Percentiles rank a stretch among this genome's conserved stretches.
Evolutionary conservation across 2,797 vertebrate genomes (phyloP).

Genomic region (Crax fasciolata): DNA sequence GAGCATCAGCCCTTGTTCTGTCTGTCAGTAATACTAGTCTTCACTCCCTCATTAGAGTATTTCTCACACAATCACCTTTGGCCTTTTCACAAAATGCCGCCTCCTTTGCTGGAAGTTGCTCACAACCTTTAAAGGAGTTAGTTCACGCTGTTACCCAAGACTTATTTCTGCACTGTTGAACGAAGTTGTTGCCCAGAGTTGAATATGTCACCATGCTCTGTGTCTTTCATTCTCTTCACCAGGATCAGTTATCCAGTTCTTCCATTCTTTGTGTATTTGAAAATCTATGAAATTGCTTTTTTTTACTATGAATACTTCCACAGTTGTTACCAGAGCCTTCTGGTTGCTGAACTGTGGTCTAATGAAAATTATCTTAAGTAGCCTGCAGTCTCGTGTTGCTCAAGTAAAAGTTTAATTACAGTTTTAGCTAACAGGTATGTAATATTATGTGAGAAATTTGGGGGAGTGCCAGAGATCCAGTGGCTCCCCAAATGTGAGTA

Average conservation of each 20-base stretch:
- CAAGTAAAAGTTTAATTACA: neutral
- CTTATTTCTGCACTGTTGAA: neutral
- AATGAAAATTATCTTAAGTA: neutral
- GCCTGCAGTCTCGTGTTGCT: neutral
- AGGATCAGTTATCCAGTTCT: neutral
- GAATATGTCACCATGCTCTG: neutral
- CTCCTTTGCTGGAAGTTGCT: slow-evolving; percentile 5
- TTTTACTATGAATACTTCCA: neutral
- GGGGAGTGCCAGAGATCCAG: neutral
- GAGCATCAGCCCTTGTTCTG: neutral
- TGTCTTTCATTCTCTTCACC: neutral
- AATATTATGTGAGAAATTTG: neutral
- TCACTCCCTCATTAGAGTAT: slow-evolving; percentile 18
- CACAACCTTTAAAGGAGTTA: neutral
- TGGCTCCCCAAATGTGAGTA: neutral
- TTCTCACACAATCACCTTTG: slow-evolving; percentile 21
- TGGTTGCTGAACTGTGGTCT: neutral
- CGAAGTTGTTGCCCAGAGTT: neutral
- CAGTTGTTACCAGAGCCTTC: neutral
- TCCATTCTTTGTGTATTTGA: neutral
- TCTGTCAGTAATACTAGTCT: slow-evolving; percentile 14
- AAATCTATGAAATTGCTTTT: neutral
- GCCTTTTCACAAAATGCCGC: neutral
- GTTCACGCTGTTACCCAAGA: neutral
- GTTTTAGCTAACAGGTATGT: neutral